phyloP scores from a whole-genome alignment of 2,888 invertebrate genomes.

The Camponotus fellah region DNA sequence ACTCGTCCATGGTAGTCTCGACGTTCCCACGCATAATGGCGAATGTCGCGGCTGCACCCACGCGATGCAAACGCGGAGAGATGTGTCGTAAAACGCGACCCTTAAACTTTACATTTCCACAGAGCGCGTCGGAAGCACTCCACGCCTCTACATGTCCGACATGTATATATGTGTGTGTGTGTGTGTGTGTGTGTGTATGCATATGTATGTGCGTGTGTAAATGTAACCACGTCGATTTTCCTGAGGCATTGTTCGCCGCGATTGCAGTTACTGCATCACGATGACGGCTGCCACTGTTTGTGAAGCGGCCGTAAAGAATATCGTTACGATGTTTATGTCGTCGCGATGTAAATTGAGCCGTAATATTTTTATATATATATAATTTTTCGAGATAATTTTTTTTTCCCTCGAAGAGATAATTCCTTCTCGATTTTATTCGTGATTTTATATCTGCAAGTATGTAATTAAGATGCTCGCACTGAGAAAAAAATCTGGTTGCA shows the following conservation, averaged over 20 bases:
- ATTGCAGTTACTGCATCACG: slow-evolving; percentile 33
- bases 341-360: slow-evolving; percentile 57
- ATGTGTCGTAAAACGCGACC: slow-evolving; percentile 54
- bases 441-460: not conserved
- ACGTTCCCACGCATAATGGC: slow-evolving; percentile 24
- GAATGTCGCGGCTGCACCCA: slow-evolving; percentile 52
- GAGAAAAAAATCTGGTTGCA: too few relatives aligned
- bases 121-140: slow-evolving; percentile 42
- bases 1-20: slow-evolving; percentile 25
- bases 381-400: not conserved
- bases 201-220: not conserved
- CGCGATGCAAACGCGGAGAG: slow-evolving; percentile 31
- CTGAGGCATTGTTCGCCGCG: slow-evolving; percentile 43
- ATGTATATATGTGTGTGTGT: not conserved
- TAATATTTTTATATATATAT: slow-evolving; percentile 10
- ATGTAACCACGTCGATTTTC: slow-evolving; percentile 21
- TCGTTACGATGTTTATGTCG: slow-evolving; percentile 45
- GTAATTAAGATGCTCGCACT: not conserved
- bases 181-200: too few relatives aligned
- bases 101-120: slow-evolving; percentile 56
- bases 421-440: not conserved
- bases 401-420: not conserved
- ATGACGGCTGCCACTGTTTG: not conserved
- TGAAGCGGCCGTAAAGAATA: slow-evolving; percentile 49
- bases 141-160: slow-evolving; percentile 15